Evolutionary conservation across 2,888 invertebrate species (phyloP).

Genomic region (Himalopsyche tibetana): DNA sequence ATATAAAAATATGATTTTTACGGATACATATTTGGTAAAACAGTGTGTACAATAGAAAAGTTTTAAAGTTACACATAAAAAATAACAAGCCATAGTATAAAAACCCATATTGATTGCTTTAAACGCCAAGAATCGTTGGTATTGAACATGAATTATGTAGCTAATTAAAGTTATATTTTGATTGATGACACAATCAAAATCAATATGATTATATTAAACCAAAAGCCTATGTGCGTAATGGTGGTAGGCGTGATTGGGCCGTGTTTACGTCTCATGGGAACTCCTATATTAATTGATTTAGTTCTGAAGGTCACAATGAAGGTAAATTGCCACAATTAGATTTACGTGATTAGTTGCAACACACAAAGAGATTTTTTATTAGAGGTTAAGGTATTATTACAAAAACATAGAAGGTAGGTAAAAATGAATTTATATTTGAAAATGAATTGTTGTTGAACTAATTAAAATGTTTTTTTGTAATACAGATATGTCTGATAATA

Average conservation of each 20-base stretch:
- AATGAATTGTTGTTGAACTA: too few relatives aligned
- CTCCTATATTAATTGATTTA: conserved; percentile 54
- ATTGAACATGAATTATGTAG: conserved; percentile 42
- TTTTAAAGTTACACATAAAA: too few relatives aligned
- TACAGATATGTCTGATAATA: too few relatives aligned
- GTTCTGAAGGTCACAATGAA: conserved; percentile 49
- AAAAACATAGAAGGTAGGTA: too few relatives aligned
- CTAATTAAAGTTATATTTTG: conserved; percentile 41
- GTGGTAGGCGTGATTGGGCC: conserved; percentile 53
- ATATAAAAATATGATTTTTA: too few relatives aligned
- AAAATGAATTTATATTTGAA: too few relatives aligned
- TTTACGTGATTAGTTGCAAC: conserved; percentile 45
- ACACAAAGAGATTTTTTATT: background rate
- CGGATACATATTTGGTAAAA: too few relatives aligned
- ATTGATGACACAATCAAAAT: conserved; percentile 39
- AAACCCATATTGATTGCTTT: background rate
- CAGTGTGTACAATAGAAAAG: too few relatives aligned
- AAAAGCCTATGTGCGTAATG: conserved; percentile 9
- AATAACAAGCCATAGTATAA: background rate
- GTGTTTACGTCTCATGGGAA: conserved; percentile 56
- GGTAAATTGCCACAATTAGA: conserved; percentile 41
- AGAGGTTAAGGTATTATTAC: too few relatives aligned
- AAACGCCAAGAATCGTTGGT: background rate
- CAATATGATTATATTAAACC: conserved; percentile 40
- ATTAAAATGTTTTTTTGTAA: too few relatives aligned